Evolutionary conservation across 35 echinoderm and acorn worm genomes (phyloP), one percentile per base, ranked within the genome.

Genomic region (Strongylocentrotus purpuratus): DNA sequence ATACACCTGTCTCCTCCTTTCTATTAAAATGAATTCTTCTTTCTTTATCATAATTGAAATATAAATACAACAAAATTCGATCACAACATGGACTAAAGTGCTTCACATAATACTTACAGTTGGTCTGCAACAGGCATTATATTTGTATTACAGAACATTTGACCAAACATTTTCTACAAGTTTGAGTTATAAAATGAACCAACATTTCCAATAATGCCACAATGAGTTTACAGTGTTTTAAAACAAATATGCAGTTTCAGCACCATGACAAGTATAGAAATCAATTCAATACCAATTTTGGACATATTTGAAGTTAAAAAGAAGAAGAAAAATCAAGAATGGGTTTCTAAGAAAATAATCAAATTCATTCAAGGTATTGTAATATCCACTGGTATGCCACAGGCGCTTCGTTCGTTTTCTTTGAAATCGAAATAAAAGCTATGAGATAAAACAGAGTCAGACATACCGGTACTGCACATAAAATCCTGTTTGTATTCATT

Each of bases 81-180:
- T 46, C 33, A 89, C 87, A 89, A 89, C 25, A 35, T 45, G 87
- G 87, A 89, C 32, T 89, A 89, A 15, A 89, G 18, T 89, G 87
- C 12, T 89, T 89, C 87, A 89, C 87, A 89, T 45, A 89, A 89
- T 89, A 89, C 45, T 41, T 89, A 78, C 65, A 78, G 28, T 28
- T 22, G 4, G 65, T 18, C 65, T 78, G 65, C 7, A 78, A 28
- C 65, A 78, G 65, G 65, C 22, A 78, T 78, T n/a, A 78, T 78
- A 78, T n/a, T 78, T 78, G 20, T 22, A 28, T 28, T 78, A 78
- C 65, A 78, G 20, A 78, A 78, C 65, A 78, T 22, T n/a, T 78
- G 5, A 78, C 65, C 65, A 78, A 28, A 78, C 65, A 78, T 78
- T 78, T 78, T 78, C 65, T 78, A 78, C 65, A 78, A 78, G 50